These are phyloP conservation scores for Ceriagrion tenellum DNA, from an alignment of 2,888 invertebrate genomes.

Conservation along the genomic window DNA sequence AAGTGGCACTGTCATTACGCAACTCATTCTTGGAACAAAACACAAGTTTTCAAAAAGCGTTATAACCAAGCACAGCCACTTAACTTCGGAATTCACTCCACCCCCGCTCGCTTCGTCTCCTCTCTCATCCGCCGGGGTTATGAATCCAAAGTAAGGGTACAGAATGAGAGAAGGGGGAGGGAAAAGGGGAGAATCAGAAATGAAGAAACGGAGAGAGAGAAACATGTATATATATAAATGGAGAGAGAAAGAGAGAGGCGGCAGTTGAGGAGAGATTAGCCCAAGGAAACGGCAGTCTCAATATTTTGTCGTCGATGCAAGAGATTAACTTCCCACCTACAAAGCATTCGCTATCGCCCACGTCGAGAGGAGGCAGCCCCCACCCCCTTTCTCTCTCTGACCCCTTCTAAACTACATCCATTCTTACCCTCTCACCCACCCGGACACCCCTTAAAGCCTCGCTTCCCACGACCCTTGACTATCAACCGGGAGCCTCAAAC, in stretches of 20 bases:
- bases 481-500: neutral
- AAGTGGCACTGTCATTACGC: no score
- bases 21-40: no score
- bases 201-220: neutral
- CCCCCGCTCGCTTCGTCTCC: neutral
- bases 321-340: conserved; percentile 16
- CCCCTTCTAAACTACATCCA: neutral
- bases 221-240: no score
- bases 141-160: neutral
- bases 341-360: neutral
- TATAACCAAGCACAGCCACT: no score
- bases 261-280: conserved; percentile 19
- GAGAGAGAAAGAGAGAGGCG: neutral
- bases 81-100: no score
- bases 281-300: conserved; percentile 21
- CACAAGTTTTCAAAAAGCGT: no score
- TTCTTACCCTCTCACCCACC: neutral
- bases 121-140: neutral
- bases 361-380: neutral
- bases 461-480: neutral
- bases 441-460: neutral
- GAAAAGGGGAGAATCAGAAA: neutral
- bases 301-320: conserved; percentile 42
- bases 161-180: neutral
- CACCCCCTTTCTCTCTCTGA: no score